These are phyloP conservation scores for Zaprionus ghesquierei DNA, from an alignment of 1,140 invertebrate genomes.

Conservation along the genomic window DNA sequence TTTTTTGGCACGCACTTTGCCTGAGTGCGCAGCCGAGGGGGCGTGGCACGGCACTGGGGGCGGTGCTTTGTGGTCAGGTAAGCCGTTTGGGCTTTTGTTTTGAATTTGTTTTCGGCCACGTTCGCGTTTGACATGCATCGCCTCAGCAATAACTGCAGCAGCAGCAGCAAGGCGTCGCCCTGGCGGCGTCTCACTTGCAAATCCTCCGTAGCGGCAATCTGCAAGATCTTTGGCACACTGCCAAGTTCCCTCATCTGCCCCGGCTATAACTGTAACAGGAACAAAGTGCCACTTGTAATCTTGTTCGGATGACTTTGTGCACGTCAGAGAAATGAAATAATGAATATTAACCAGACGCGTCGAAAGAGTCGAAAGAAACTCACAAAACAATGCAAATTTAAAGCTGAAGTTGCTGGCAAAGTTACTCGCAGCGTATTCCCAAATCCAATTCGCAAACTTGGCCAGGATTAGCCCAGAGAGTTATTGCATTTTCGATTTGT, in stretches of 20 bases:
- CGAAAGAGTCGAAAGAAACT: slow-evolving; percentile 4
- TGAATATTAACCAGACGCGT: slow-evolving; percentile 53
- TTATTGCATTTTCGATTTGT: not conserved
- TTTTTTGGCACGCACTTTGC: slow-evolving; percentile 63
- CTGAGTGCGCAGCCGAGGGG: not conserved
- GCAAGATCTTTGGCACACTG: slow-evolving; percentile 59
- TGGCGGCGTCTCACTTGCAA: slow-evolving; percentile 52
- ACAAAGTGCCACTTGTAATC: slow-evolving; percentile 45
- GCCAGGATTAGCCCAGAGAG: not conserved
- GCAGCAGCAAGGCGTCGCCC: slow-evolving; percentile 34
- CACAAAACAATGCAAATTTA: not conserved
- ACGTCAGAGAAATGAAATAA: slow-evolving; percentile 67
- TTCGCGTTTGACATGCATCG: slow-evolving; percentile 77
- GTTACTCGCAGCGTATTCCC: not conserved
- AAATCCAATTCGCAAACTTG: not conserved
- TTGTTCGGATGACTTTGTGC: slow-evolving; percentile 60
- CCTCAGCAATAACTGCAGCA: slow-evolving; percentile 26
- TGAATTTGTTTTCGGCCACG: slow-evolving; percentile 52
- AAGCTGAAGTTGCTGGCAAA: not conserved
- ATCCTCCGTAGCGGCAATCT: slow-evolving; percentile 58
- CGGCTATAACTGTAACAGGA: slow-evolving; percentile 13
- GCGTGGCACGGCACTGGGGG: not conserved
- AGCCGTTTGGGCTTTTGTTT: slow-evolving; percentile 63
- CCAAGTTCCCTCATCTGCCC: slow-evolving; percentile 18
- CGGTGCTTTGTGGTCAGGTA: slow-evolving; percentile 61